Base-by-base conservation (phyloP, 2,888 invertebrate species). In the Ashinkailepas kermadecensis region DNA sequence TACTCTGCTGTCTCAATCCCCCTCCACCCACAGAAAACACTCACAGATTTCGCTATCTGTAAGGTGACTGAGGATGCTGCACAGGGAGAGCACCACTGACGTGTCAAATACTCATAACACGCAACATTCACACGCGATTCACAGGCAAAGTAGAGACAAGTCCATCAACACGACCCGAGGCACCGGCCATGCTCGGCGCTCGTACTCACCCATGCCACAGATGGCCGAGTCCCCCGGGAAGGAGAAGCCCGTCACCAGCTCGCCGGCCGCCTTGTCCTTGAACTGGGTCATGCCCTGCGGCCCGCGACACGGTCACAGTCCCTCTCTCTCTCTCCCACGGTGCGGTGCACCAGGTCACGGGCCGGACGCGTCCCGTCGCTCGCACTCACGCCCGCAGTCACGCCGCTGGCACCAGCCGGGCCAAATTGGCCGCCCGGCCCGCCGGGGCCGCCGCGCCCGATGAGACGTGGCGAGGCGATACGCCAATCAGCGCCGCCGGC, bases 231-330 rank as follows among this genome's bases (percentile, higher is more conserved):
- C 78, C 62, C 62, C 25, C 21, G 18, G 13, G 78, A 74, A 64
- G 23, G 54, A 23, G 59, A 39, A 54, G 15, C 11, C 56, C 11
- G 80, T n/a, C 25, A 39, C 54, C 18, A 23, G 57, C 81, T 62
- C 62, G 58, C 80, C 57, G 82, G 59, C n/a, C 64, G 74, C 78
- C 83, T 80, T 64, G 62, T 58, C 57, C 57, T 25, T 39, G 78
- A 81, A 81, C 81, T 81, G 67, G 64, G 81, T 81, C 82, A 82
- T 78, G 81, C 81, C 70, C 81, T 81, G 62, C 54, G 74, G 62
- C 70, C 64, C 18, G 81, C 57, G 10, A 79, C 80, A 54, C 80
- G 25, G 21, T 81, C 81, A 25, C 80, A 67, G 21, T 82, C 82
- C 23, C 81, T 39, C 78, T 81, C 81, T 64, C 64, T 18, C 25